Conservation (phyloP, 2,113 vertebrate species). For the Centrocercus urophasianus region DNA sequence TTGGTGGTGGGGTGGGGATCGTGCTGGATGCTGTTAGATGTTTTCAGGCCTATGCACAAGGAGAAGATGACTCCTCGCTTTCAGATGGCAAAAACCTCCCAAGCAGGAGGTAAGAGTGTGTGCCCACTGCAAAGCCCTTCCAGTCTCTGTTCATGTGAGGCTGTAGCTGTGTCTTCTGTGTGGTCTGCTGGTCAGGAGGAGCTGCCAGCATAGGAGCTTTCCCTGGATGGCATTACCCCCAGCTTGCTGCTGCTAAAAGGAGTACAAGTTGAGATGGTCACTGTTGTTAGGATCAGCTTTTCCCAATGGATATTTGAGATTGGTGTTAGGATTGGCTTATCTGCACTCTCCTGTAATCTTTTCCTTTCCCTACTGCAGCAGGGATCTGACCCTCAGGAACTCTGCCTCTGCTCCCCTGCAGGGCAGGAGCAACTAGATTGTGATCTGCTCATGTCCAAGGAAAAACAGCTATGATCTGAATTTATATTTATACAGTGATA, state of each 20-base stretch:
- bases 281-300: not conserved
- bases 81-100: not conserved
- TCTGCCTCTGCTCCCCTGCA: not conserved
- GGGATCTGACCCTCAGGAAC: not conserved
- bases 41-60: not conserved
- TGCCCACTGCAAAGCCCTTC: not conserved
- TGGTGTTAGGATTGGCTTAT: fast-evolving
- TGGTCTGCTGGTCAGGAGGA: not conserved
- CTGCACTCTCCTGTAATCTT: not conserved
- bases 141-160: not conserved
- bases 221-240: not conserved
- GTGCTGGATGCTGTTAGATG: not conserved
- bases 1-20: not conserved
- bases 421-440: not conserved
- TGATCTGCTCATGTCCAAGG: not conserved
- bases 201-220: not conserved
- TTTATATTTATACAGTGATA: not conserved
- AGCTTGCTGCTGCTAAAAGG: not conserved
- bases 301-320: not conserved
- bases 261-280: not conserved
- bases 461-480: not conserved
- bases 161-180: not conserved
- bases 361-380: not conserved
- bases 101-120: not conserved
- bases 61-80: not conserved